Evolutionary conservation across 53 echinoderm and acorn worm species (phyloP), one percentile per base, ranked within the genome.

Genomic region (Temnopleurus reevesii): DNA sequence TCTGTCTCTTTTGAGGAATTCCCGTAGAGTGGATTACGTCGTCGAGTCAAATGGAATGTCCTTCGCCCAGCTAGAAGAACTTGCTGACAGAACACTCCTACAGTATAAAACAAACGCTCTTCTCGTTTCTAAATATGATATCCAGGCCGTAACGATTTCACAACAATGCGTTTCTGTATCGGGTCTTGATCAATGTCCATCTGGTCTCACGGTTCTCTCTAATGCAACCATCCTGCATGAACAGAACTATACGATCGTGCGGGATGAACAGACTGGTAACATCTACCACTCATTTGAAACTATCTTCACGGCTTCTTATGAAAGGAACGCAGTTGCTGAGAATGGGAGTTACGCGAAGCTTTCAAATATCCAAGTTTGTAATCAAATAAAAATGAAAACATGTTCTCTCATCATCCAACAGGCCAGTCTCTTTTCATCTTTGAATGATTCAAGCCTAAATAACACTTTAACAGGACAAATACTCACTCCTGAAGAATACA

Each of bases 231-330:
- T 66, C 18, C 12, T 24, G 7, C 45, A 12, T 12, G 34, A 31
- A 2, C 43, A 87, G 29, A 65, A 54, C 19, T 53, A 24, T 34
- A 66, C 64, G 28, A 18, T 66, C 66, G 88, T 66, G n/a, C 53
- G 30, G 4, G 88, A 87, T 54, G 64, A 66, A 8, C 4, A 46
- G 19, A 87, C 66, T 8, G 53, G 54, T 23, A 5, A 18, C 18
- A 43, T 35, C 36, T 87, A 66, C 24, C 88, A 87, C 46, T 46
- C 88, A 33, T 87, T 66, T 28, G 88, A 87, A 66, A 87, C 88
- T 34, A 34, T 87, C 53, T 53, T 87, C 33, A 46, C 65, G 31
- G 65, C 71, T 45, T 29, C 33, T 15, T 87, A 87, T 54, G 8
- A 87, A 21, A 47, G 33, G 19, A 38, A 35, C 10, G 1, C 15